Base-by-base conservation (phyloP, 37 sponge, comb jelly and placozoan genomes). In the Ephydatia muelleri region DNA sequence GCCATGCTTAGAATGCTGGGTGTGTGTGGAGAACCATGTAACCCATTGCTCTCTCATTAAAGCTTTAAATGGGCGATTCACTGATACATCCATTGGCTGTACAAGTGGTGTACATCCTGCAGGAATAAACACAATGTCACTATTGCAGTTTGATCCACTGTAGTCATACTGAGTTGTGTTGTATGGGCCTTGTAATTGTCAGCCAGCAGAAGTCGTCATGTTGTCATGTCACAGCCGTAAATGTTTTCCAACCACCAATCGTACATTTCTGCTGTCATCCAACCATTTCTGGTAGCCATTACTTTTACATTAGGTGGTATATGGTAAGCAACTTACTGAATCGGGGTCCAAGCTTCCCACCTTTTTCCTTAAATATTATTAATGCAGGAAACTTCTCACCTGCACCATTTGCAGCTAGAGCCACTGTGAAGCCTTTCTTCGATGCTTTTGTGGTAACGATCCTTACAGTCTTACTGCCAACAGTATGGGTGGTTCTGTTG, bases 361-460 rank as follows among this genome's bases (percentile, higher is more conserved):
- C 65, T 29, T 75, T 48, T 75, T 83, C 83, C 57, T 83, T 83
- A 65, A 83, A 74, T 4, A 83, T 65, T 33, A 83, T 83, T 8
- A 73, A 37, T 3, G 83, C 83, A n/a, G 74, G 72, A 49, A 83
- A 36, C 34, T 83, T 83, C 40, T 49, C 57, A n/a, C 83, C 75
- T 32, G 74, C 33, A 19, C 75, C 83, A 14, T 57, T 83, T 31
- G 83, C 33, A 25, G 72, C 72, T 21, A 83, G 75, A 32, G 83
- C 83, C n/a, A 83, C 83, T 65, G 83, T 73, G 29, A 83, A 83
- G 64, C 83, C 83, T 40, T 74, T 83, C 75, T 83, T 83, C n/a
- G 73, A 66, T 14, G 75, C 75, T 27, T 36, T 49, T 48, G 83
- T 83, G 26, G 75, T 29, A 33, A 27, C 26, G 11, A 48, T 57